These are phyloP conservation scores for Actias luna DNA, from an alignment of 2,888 invertebrate genomes.

Conservation along the genomic window DNA sequence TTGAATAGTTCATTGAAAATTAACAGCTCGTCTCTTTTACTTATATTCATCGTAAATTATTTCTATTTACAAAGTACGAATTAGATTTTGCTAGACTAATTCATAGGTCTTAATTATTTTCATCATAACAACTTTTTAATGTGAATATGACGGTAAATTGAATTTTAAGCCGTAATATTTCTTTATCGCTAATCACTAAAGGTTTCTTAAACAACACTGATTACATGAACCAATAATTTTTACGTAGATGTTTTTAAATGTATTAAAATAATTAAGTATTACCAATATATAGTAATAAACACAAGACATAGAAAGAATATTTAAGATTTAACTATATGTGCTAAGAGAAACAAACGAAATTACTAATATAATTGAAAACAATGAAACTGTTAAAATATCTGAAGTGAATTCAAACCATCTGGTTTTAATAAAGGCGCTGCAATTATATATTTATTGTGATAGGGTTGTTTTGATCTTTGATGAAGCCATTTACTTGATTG, in stretches of 20 bases:
- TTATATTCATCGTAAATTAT: background rate
- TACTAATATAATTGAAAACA: constrained; percentile 6
- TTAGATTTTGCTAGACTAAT: background rate
- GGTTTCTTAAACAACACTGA: background rate
- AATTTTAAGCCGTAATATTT: background rate
- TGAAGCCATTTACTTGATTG: constrained; percentile 76
- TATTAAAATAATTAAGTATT: background rate
- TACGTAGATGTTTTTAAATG: background rate
- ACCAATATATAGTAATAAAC: background rate
- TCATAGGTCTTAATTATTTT: too few relatives aligned
- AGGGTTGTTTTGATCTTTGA: constrained; percentile 77
- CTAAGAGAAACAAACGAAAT: background rate
- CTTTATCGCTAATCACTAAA: background rate
- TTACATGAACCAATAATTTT: background rate
- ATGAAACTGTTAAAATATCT: constrained; percentile 20
- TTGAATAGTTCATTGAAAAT: constrained; percentile 4
- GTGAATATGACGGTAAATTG: too few relatives aligned
- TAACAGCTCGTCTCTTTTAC: background rate
- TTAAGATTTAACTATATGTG: too few relatives aligned
- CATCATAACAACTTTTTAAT: too few relatives aligned
- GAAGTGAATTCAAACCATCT: constrained; percentile 39
- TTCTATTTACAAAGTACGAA: background rate
- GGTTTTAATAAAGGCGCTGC: constrained; percentile 44
- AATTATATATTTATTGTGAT: constrained; percentile 66
- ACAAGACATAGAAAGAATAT: too few relatives aligned